phyloP scores from a whole-genome alignment of 2,113 vertebrate genomes.

The Gasterosteus nipponicus region DNA sequence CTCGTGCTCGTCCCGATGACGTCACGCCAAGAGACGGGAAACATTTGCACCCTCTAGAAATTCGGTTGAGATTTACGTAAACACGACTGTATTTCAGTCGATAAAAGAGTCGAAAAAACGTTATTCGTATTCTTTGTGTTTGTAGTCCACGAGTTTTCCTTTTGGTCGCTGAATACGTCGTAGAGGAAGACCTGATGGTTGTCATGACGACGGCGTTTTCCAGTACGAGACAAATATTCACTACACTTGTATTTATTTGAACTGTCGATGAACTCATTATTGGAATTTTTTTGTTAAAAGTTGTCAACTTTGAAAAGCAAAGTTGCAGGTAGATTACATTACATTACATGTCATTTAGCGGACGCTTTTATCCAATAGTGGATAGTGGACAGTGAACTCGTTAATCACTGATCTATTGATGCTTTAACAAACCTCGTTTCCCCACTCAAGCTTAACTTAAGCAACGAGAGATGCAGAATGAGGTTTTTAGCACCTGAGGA shows the following conservation, averaged over 20 bases:
- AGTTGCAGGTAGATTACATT: too few relatives aligned
- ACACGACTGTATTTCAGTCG: neutral
- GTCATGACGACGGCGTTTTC: too few relatives aligned
- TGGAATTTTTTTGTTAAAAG: neutral
- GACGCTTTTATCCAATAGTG: too few relatives aligned
- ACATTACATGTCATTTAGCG: too few relatives aligned
- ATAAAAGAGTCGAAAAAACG: neutral
- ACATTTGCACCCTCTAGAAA: neutral
- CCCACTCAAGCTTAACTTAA: neutral
- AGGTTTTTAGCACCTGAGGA: neutral
- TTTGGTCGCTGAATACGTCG: neutral
- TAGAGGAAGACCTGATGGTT: too few relatives aligned
- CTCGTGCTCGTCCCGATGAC: too few relatives aligned
- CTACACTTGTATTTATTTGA: neutral
- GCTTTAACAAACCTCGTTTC: neutral
- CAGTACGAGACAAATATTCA: too few relatives aligned
- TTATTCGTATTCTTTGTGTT: neutral
- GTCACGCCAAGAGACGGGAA: neutral
- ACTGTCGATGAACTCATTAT: neutral
- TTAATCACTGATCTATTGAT: neutral
- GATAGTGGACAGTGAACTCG: too few relatives aligned
- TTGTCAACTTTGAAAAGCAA: neutral
- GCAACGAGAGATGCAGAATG: neutral
- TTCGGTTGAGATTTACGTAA: neutral
- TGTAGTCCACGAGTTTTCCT: neutral